Evolutionary conservation across 2,113 vertebrate genomes (phyloP).

Genomic region (Pitta sordida): DNA sequence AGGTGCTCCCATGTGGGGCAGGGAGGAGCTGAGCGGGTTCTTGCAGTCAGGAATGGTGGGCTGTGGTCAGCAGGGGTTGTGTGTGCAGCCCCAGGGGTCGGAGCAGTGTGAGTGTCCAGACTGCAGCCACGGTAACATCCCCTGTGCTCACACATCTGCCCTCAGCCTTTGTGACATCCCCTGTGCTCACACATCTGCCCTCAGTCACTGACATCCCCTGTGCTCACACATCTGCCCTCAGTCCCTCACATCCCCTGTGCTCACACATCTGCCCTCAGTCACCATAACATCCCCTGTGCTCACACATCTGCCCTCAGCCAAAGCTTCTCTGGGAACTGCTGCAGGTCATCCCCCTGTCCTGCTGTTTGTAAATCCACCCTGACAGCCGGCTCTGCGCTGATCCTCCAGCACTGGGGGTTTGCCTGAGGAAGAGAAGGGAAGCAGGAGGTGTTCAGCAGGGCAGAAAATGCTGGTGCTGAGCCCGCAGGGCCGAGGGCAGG

Average conservation of each 20-base stretch:
- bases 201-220: background rate
- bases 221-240: constrained; percentile 6
- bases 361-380: background rate
- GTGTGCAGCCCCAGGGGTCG: background rate
- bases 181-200: constrained; percentile 5
- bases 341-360: background rate
- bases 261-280: constrained; percentile 22
- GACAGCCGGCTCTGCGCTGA: background rate
- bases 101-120: background rate
- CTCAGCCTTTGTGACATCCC: background rate
- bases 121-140: background rate
- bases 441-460: background rate
- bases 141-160: constrained; percentile 5
- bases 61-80: background rate
- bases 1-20: background rate
- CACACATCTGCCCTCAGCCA: constrained; percentile 18
- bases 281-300: background rate
- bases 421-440: background rate
- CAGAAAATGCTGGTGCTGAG: background rate
- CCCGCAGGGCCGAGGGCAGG: background rate
- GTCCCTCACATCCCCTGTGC: background rate
- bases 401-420: background rate
- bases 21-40: background rate
- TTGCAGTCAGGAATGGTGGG: background rate
- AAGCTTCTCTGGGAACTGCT: constrained; percentile 6